Conservation (phyloP, 2,113 vertebrate species). For the Oxyruncus cristatus region DNA sequence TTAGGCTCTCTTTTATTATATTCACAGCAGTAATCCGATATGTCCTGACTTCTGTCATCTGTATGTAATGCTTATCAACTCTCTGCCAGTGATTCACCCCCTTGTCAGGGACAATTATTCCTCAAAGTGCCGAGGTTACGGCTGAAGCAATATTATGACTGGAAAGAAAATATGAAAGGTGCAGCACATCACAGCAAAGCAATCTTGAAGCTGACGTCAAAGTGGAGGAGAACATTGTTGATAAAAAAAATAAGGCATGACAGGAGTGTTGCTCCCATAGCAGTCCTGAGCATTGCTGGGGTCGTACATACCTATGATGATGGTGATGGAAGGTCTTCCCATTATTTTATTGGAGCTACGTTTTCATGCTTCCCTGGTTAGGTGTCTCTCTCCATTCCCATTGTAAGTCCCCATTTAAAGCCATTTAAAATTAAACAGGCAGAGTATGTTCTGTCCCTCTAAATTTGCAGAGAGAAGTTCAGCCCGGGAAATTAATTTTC, state of each 20-base stretch:
- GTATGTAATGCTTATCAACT: constrained; percentile 98
- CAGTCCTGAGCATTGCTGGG: not conserved
- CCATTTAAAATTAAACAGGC: not conserved
- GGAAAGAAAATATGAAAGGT: constrained; percentile 74
- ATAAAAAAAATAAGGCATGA: constrained; percentile 37
- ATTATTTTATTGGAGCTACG: not conserved
- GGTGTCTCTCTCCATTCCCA: not conserved
- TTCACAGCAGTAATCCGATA: constrained; percentile 98
- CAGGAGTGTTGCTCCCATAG: not conserved
- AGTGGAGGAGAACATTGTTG: constrained; percentile 36
- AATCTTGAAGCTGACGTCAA: constrained; percentile 71
- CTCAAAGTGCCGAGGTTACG: constrained; percentile 85
- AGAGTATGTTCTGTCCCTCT: not conserved
- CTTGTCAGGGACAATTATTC: constrained; percentile 98
- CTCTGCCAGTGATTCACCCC: constrained; percentile 92
- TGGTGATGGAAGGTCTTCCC: not conserved
- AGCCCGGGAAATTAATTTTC: not conserved
- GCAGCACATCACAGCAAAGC: constrained; percentile 63
- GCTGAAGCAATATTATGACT: constrained; percentile 81
- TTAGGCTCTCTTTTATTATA: constrained; percentile 96
- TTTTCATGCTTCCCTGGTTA: not conserved
- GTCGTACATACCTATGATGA: not conserved
- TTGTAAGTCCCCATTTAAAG: not conserved
- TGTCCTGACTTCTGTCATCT: constrained; percentile 99
- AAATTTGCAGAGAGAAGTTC: not conserved